phyloP scores from a whole-genome alignment of 2,888 invertebrate species.

The Andrena bicolor region DNA sequence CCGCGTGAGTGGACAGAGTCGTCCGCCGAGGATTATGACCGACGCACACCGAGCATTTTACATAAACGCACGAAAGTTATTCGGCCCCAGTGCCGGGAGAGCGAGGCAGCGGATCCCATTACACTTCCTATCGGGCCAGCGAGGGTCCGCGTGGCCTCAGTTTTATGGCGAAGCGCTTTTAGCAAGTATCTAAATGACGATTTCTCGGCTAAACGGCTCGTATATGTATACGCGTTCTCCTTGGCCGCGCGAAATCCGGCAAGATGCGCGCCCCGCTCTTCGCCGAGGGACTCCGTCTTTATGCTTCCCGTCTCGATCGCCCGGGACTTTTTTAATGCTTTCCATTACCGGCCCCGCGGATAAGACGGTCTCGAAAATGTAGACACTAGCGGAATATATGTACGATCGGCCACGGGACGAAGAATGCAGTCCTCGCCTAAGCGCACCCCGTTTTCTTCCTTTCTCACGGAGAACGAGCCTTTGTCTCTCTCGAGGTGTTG shows the following conservation, averaged over 20 bases:
- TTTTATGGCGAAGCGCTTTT: slow-evolving; percentile 83
- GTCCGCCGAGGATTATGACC: slow-evolving; percentile 53
- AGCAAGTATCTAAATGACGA: slow-evolving; percentile 83
- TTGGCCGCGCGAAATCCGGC: slow-evolving; percentile 12
- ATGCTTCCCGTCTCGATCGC: slow-evolving; percentile 58
- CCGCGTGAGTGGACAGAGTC: slow-evolving; percentile 30
- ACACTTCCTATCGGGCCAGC: slow-evolving; percentile 76
- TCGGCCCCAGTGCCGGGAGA: slow-evolving; percentile 30
- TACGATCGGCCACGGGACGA: slow-evolving; percentile 42
- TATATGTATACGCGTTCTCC: slow-evolving; percentile 47
- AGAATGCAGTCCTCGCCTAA: slow-evolving; percentile 31
- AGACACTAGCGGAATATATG: slow-evolving; percentile 72
- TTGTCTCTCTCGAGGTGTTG: not conserved
- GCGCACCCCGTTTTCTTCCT: slow-evolving; percentile 1
- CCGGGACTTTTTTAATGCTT: slow-evolving; percentile 69
- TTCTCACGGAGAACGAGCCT: slow-evolving; percentile 3
- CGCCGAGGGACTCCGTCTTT: slow-evolving; percentile 39
- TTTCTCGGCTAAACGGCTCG: slow-evolving; percentile 74
- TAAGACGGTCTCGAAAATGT: slow-evolving; percentile 70
- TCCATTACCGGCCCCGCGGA: slow-evolving; percentile 66
- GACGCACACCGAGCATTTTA: slow-evolving; percentile 56
- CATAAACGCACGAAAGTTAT: slow-evolving; percentile 66
- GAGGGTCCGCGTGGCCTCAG: slow-evolving; percentile 70
- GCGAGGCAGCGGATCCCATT: slow-evolving; percentile 70
- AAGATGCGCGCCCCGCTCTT: slow-evolving; percentile 8